Conservation (phyloP, 2,888 invertebrate species). For the Morpho achilles region DNA sequence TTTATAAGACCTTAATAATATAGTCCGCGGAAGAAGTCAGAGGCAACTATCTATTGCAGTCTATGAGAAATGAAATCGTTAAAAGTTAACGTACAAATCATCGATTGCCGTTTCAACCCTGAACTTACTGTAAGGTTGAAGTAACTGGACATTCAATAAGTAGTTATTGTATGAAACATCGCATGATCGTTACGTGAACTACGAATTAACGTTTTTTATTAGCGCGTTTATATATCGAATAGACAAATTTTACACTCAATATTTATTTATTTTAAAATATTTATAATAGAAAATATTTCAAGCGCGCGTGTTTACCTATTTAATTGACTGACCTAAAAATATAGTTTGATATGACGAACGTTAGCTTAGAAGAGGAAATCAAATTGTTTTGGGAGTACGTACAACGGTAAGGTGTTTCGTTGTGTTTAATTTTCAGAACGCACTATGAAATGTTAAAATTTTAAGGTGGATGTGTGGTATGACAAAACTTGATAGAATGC, state of each 20-base stretch:
- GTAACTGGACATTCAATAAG: slow-evolving; percentile 33
- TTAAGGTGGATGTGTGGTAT: too few species aligned
- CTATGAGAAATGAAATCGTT: neutral
- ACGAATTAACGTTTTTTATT: slow-evolving; percentile 5
- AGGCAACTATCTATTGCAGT: too few species aligned
- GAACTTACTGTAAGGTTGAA: slow-evolving; percentile 48
- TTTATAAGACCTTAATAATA: too few species aligned
- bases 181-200: slow-evolving; percentile 23
- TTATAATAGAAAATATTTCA: too few species aligned
- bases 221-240: neutral
- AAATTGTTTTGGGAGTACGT: slow-evolving; percentile 71
- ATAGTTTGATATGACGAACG: slow-evolving; percentile 39
- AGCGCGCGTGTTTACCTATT: too few species aligned
- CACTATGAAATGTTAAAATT: too few species aligned
- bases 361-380: slow-evolving; percentile 59
- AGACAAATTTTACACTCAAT: too few species aligned
- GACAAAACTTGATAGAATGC: too few species aligned
- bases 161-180: slow-evolving; percentile 39
- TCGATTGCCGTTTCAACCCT: slow-evolving; percentile 67
- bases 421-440: slow-evolving; percentile 5
- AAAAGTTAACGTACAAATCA: slow-evolving; percentile 28
- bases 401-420: slow-evolving; percentile 53
- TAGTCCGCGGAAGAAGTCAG: too few species aligned
- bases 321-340: too few species aligned
- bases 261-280: too few species aligned